A percentile compares a stretch with the other conserved stretches of the same genome.
Evolutionary conservation across 2,113 vertebrate genomes (phyloP).

Genomic region (Petaurus breviceps): DNA sequence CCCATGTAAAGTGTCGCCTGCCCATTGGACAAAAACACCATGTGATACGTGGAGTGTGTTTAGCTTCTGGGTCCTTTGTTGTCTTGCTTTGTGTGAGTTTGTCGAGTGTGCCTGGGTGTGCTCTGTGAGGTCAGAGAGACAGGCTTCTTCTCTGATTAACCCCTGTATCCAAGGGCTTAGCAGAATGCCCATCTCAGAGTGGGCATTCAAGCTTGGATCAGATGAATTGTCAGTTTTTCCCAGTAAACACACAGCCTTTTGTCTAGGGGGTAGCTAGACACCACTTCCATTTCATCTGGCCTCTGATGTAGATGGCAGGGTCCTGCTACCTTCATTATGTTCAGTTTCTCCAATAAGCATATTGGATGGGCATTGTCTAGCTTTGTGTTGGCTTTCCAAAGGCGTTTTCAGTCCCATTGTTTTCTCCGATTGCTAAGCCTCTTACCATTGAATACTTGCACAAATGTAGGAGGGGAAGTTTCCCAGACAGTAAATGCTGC

Average conservation of each 20-base stretch:
- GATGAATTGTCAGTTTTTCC: neutral
- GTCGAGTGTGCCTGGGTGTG: neutral
- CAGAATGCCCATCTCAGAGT: neutral
- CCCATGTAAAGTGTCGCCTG: neutral
- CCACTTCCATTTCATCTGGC: neutral
- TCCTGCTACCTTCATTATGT: neutral
- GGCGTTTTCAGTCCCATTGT: neutral
- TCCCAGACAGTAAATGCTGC: neutral
- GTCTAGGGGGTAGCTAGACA: neutral
- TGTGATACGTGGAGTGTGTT: neutral
- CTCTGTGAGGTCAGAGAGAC: neutral
- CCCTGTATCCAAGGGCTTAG: neutral
- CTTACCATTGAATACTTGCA: neutral
- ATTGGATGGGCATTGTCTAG: neutral
- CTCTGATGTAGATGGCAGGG: neutral
- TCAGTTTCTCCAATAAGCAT: neutral
- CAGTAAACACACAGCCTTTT: slow-evolving; percentile 1
- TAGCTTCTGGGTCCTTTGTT: neutral
- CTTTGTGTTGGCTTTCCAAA: neutral
- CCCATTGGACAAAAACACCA: neutral
- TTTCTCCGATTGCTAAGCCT: neutral
- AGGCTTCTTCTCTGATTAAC: neutral
- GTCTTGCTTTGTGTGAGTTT: neutral
- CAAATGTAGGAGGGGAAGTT: neutral
- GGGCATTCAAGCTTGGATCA: neutral